phyloP scores from a whole-genome alignment of 2,113 vertebrate genomes.

The human region GRCh38 chr7:101684501-101685000 shows the following conservation, averaged over 20 bases:
- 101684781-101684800: too few relatives aligned
- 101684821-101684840: too few relatives aligned
- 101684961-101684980: neutral
- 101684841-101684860: too few relatives aligned
- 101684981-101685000: too few relatives aligned
- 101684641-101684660: neutral
- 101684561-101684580: neutral
- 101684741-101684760: neutral
- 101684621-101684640: neutral
- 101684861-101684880: neutral
- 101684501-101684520: neutral
- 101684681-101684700: neutral
- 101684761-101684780: neutral
- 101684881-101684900: neutral
- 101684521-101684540: too few relatives aligned
- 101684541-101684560: neutral
- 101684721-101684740: neutral
- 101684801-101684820: too few relatives aligned
- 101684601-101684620: neutral
- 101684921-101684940: accelerated
- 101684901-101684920: neutral
- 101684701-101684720: neutral
- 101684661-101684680: neutral
- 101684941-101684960: neutral
- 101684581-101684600: neutral